phyloP scores from a whole-genome alignment of 2,113 vertebrate genomes.

The Neogale vison region DNA sequence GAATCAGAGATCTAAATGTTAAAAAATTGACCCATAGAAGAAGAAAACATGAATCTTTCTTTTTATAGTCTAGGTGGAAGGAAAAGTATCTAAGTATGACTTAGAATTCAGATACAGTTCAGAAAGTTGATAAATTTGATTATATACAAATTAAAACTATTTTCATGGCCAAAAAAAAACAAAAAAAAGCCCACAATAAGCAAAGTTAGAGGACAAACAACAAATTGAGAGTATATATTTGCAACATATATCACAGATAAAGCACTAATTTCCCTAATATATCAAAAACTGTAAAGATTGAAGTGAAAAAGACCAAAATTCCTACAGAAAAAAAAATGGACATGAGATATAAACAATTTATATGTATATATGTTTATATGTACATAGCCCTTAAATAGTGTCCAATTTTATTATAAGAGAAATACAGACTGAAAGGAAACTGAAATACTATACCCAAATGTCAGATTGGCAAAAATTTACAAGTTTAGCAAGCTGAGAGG shows the following conservation, averaged over 20 bases:
- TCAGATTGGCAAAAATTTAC: neutral
- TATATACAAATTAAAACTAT: neutral
- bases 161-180: neutral
- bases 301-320: neutral
- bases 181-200: neutral
- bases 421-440: neutral
- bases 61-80: neutral
- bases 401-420: constrained; percentile 7
- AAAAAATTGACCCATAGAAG: neutral
- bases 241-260: neutral
- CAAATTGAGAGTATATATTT: constrained; percentile 3
- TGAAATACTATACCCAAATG: neutral
- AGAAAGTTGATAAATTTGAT: neutral
- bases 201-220: constrained; percentile 1
- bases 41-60: neutral
- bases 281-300: neutral
- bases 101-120: neutral
- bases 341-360: neutral
- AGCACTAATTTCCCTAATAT: neutral
- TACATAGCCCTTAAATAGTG: neutral
- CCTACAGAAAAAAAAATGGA: neutral
- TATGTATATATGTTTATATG: neutral
- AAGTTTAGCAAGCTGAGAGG: neutral
- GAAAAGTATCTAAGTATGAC: neutral
- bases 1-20: neutral